These are phyloP conservation scores for Danio choprae DNA, from an alignment of 2,797 vertebrate genomes.

Conservation along the genomic window DNA sequence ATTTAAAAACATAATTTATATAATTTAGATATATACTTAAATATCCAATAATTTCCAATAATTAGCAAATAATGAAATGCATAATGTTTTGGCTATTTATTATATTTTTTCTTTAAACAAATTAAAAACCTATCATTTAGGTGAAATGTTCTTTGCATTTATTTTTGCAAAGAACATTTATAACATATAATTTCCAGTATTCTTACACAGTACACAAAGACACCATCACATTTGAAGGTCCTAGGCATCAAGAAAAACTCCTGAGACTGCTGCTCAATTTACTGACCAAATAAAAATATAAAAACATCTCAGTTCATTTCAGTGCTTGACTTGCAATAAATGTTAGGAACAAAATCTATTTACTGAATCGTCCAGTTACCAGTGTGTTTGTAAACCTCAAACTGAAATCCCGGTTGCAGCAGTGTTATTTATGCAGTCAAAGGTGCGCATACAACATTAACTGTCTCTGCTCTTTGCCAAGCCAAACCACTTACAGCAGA, in stretches of 20 bases:
- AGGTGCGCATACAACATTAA: slow-evolving; percentile 43
- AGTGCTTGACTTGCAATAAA: neutral
- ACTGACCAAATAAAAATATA: neutral
- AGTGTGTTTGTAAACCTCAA: slow-evolving; percentile 26
- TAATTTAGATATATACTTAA: too few species aligned
- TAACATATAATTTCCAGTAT: too few species aligned
- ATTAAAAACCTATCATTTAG: too few species aligned
- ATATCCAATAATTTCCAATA: too few species aligned
- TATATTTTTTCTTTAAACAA: too few species aligned
- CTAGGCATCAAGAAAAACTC: neutral
- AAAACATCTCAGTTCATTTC: slow-evolving; percentile 2
- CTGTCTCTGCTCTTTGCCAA: slow-evolving; percentile 38
- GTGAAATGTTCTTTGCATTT: too few species aligned
- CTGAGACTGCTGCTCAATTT: neutral
- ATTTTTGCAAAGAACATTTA: neutral
- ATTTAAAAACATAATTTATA: too few species aligned
- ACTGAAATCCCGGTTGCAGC: neutral
- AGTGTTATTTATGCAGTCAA: slow-evolving; percentile 15
- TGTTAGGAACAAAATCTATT: neutral
- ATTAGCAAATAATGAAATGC: too few species aligned
- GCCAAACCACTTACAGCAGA: slow-evolving; percentile 37
- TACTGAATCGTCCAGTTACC: slow-evolving; percentile 14
- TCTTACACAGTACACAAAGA: neutral
- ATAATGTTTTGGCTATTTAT: too few species aligned
- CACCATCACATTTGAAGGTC: neutral